These are phyloP conservation scores for Thereva unica DNA, from an alignment of 2,888 invertebrate genomes.

Conservation along the genomic window DNA sequence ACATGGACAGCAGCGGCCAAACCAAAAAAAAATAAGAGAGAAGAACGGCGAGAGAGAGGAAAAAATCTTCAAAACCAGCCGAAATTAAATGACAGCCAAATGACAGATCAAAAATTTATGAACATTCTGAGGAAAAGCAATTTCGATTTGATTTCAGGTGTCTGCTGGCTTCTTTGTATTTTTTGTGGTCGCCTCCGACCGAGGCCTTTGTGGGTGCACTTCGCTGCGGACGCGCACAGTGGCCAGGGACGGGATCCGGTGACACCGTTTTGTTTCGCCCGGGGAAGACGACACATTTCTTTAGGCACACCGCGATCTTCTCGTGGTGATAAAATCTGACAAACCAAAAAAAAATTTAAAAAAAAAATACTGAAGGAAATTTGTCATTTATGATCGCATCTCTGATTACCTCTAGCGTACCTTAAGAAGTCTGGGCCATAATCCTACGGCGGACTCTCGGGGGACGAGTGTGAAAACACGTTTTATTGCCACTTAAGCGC, in stretches of 20 bases:
- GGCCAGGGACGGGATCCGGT: constrained; percentile 26
- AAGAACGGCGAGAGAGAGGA: neutral
- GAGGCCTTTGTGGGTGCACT: neutral
- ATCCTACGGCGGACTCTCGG: too few relatives aligned
- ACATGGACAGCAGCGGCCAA: constrained; percentile 2
- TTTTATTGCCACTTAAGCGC: constrained; percentile 33
- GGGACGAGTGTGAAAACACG: constrained; percentile 31
- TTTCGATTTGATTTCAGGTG: constrained; percentile 30
- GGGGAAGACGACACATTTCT: constrained; percentile 5
- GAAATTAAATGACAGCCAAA: constrained; percentile 34
- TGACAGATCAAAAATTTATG: constrained; percentile 38
- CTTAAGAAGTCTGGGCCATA: neutral
- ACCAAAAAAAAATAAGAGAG: constrained; percentile 2
- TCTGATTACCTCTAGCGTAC: constrained; percentile 14
- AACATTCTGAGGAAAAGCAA: constrained; percentile 30
- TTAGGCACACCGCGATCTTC: neutral
- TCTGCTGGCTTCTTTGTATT: constrained; percentile 7
- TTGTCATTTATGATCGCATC: constrained; percentile 22
- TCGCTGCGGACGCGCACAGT: neutral
- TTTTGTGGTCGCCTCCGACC: constrained; percentile 18
- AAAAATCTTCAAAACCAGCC: constrained; percentile 35
- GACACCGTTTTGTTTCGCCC: constrained; percentile 30
- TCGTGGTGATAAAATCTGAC: neutral
- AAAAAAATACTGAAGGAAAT: constrained; percentile 3
- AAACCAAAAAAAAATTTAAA: neutral